Conservation (phyloP, 2,888 invertebrate species). For the Apodemia mormo region DNA sequence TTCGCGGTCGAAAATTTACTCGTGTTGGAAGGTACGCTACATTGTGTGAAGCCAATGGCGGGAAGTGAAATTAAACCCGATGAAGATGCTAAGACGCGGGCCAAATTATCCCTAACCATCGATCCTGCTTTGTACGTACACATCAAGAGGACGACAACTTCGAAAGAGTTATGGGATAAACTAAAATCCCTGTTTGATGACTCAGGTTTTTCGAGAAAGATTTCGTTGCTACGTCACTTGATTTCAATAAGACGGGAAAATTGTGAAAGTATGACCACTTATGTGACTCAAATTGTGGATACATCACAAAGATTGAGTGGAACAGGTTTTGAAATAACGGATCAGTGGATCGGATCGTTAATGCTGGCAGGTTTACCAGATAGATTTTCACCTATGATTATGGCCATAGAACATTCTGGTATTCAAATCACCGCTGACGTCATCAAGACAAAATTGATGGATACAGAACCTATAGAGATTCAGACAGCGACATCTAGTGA, state of each 20-base stretch:
- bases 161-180: not conserved
- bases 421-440: constrained; percentile 26
- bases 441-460: constrained; percentile 27
- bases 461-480: constrained; percentile 23
- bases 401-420: constrained; percentile 29
- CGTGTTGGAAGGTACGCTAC: too few relatives aligned
- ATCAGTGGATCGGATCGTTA: constrained; percentile 23
- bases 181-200: not conserved
- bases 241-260: too few relatives aligned
- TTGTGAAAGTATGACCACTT: too few relatives aligned
- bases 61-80: too few relatives aligned
- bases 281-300: not conserved
- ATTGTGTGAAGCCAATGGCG: too few relatives aligned
- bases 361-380: constrained; percentile 30
- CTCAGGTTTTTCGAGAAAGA: too few relatives aligned
- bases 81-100: too few relatives aligned
- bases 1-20: too few relatives aligned
- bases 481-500: constrained; percentile 16
- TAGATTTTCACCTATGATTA: constrained; percentile 27
- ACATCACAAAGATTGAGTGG: constrained; percentile 21
- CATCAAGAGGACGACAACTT: not conserved
- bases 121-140: not conserved
- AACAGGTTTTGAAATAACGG: constrained; percentile 28
- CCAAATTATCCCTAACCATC: not conserved
- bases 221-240: too few relatives aligned